phyloP scores from a whole-genome alignment of 2,888 invertebrate species.

The Willowsia nigromaculata region DNA sequence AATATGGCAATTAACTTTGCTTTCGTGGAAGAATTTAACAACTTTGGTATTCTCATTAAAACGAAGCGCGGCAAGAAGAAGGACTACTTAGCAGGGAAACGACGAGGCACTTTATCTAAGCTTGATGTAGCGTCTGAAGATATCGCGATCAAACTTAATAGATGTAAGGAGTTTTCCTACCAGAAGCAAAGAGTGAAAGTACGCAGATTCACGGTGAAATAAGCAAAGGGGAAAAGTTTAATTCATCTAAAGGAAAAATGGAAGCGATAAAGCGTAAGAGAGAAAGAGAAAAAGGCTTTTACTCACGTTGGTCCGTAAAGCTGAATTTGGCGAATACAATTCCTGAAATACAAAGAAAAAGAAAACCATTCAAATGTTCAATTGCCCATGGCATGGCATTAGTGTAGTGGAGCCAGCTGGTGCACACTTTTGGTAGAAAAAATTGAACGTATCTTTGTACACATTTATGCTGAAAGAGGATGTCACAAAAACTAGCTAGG shows the following conservation, averaged over 20 bases:
- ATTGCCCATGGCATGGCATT: constrained; percentile 62
- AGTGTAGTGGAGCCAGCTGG: constrained; percentile 29
- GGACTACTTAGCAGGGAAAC: neutral
- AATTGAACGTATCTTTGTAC: neutral
- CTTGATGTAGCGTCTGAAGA: neutral
- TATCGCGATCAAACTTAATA: neutral
- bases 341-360: constrained; percentile 68
- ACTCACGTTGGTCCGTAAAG: constrained; percentile 82
- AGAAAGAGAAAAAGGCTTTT: neutral
- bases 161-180: neutral
- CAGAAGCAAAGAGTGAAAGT: neutral
- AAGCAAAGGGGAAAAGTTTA: neutral
- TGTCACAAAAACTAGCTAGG: too few species aligned
- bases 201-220: neutral
- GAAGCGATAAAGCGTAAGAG: constrained; percentile 7
- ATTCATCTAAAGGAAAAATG: constrained; percentile 8
- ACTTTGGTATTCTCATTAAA: constrained; percentile 16
- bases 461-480: too few species aligned
- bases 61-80: neutral
- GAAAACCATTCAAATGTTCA: constrained; percentile 59
- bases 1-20: constrained; percentile 80
- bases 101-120: neutral
- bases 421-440: constrained; percentile 1
- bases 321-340: constrained; percentile 79
- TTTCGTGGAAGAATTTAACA: constrained; percentile 23